Conservation (phyloP, 2,888 invertebrate genomes). For the Heteropelma amictum region DNA sequence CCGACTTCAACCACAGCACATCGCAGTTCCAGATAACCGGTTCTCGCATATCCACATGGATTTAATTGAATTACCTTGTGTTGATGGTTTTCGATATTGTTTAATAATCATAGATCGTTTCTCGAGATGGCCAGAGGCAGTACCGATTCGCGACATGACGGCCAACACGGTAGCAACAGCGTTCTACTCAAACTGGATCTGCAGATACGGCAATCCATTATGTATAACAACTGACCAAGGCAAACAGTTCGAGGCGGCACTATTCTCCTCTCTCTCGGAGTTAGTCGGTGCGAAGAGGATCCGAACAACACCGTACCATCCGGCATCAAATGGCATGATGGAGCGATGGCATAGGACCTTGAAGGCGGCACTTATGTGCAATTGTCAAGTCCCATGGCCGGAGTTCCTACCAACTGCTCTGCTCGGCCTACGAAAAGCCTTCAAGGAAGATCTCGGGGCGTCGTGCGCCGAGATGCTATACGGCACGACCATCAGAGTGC, state of each 20-base stretch:
- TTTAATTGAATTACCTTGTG: constrained; percentile 74
- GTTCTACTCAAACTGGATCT: constrained; percentile 71
- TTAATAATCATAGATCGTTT: constrained; percentile 69
- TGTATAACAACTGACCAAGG: constrained; percentile 70
- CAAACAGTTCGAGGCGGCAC: constrained; percentile 65
- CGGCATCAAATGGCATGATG: constrained; percentile 73
- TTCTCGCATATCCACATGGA: constrained; percentile 77
- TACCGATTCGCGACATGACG: constrained; percentile 39
- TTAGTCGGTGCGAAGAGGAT: constrained; percentile 56
- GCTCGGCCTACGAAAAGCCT: too few relatives aligned
- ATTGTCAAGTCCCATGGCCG: too few relatives aligned
- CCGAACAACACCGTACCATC: constrained; percentile 68
- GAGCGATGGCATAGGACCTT: too few relatives aligned
- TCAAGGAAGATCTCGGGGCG: too few relatives aligned
- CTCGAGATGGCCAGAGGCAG: constrained; percentile 54
- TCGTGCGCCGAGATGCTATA: too few relatives aligned
- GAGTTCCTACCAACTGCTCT: too few relatives aligned
- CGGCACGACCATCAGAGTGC: too few relatives aligned
- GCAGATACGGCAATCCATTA: constrained; percentile 73
- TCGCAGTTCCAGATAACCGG: constrained; percentile 57
- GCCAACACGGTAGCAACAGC: constrained; percentile 62
- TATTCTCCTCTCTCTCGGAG: constrained; percentile 61
- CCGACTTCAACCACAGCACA: not conserved
- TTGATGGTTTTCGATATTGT: constrained; percentile 66
- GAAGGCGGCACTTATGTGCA: too few relatives aligned